Percentiles rank a stretch among this genome's conserved stretches.
phyloP scores from a whole-genome alignment of 2,797 vertebrate species.

The Rallus crepitans region DNA sequence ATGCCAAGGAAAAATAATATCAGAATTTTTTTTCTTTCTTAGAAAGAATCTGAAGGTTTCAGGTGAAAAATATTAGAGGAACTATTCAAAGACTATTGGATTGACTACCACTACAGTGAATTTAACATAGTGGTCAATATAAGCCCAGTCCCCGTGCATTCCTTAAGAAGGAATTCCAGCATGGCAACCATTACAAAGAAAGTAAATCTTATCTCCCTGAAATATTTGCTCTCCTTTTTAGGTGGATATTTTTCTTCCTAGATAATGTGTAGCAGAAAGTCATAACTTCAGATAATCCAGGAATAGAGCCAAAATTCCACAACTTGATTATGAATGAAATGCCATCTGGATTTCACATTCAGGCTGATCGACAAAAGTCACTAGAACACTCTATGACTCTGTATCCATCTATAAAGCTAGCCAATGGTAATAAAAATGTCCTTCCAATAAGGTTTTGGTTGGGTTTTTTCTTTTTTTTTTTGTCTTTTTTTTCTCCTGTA shows the following conservation, averaged over 20 bases:
- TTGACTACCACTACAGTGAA: neutral
- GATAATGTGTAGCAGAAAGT: neutral
- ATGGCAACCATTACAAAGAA: neutral
- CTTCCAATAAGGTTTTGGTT: neutral
- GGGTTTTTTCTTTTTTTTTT: too few species aligned
- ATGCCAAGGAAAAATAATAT: fast-evolving
- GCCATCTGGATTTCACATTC: constrained; percentile 42
- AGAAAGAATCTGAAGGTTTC: neutral
- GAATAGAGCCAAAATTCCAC: constrained; percentile 36
- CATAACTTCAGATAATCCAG: neutral
- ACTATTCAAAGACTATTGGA: neutral
- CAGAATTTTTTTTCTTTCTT: neutral
- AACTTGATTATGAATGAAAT: constrained; percentile 47
- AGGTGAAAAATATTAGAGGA: neutral
- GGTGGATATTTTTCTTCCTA: neutral
- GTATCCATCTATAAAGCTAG: neutral
- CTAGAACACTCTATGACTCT: neutral
- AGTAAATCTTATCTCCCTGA: neutral
- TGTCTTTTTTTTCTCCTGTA: fast-evolving
- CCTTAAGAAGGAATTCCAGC: neutral
- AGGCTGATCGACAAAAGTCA: neutral
- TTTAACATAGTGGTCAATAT: neutral
- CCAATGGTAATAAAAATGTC: neutral
- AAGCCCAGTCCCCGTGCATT: neutral
- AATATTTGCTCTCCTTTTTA: neutral